Evolutionary conservation across 2,888 invertebrate species (phyloP).

Genomic region (Drosophila suboccidentalis): DNA sequence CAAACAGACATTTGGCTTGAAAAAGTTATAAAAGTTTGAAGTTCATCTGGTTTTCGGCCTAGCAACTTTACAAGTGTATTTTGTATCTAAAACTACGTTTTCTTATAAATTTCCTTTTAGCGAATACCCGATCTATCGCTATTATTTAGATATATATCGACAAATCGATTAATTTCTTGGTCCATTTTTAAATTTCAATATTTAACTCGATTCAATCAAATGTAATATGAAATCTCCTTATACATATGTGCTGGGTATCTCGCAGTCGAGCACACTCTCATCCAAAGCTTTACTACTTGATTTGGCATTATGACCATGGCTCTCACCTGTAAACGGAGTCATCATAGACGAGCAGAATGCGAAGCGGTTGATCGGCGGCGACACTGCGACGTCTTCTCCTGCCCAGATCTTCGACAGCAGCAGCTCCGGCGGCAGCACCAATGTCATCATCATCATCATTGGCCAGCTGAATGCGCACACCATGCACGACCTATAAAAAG

Average conservation of each 20-base stretch:
- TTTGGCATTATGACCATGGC: conserved; percentile 1
- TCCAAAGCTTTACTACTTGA: neutral
- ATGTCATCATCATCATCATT: conserved; percentile 89
- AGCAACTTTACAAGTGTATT: no score
- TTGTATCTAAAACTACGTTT: no score
- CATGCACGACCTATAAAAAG: conserved; percentile 90
- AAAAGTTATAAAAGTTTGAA: no score
- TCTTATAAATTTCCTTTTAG: no score
- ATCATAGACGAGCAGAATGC: conserved; percentile 94
- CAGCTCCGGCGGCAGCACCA: neutral
- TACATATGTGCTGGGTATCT: neutral
- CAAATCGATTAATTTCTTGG: no score
- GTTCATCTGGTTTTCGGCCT: no score
- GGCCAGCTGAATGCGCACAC: conserved; percentile 92
- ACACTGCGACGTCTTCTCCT: conserved; percentile 88
- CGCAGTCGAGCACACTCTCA: neutral
- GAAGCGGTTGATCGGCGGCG: conserved; percentile 90
- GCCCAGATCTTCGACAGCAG: conserved; percentile 84
- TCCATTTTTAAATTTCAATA: no score
- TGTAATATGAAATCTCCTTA: no score
- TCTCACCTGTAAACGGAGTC: conserved; percentile 94
- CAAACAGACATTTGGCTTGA: no score
- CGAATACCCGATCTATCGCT: no score
- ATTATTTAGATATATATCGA: no score
- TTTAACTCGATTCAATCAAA: no score